Percentiles rank a stretch among this genome's conserved stretches.
Conservation (phyloP, 2,797 vertebrate genomes). For the Scolopax bukidnonensis region DNA sequence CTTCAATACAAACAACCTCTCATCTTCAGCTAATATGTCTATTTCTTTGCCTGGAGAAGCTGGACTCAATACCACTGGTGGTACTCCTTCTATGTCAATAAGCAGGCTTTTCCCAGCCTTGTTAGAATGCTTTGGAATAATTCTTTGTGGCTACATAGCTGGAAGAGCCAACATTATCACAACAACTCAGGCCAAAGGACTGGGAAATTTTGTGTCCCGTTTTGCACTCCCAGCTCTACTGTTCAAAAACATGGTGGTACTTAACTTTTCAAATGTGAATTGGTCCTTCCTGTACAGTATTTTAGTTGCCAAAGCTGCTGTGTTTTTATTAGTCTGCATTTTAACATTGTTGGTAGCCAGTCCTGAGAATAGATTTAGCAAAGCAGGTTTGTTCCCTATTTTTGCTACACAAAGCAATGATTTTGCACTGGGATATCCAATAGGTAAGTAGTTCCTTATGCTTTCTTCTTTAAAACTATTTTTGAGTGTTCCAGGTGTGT, state of each 20-base stretch:
- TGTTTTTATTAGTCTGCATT: conserved; percentile 89
- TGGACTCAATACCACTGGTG: conserved; percentile 49
- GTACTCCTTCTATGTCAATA: conserved; percentile 88
- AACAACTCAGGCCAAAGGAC: conserved; percentile 91
- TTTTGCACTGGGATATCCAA: conserved; percentile 97
- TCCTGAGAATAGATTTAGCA: conserved; percentile 89
- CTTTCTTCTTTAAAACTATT: conserved; percentile 28
- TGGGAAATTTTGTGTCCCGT: conserved; percentile 96
- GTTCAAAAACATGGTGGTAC: conserved; percentile 97
- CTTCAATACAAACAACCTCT: conserved; percentile 61
- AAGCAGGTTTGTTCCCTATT: conserved; percentile 95
- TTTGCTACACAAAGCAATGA: conserved; percentile 99
- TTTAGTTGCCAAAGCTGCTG: conserved; percentile 91
- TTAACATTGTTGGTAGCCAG: conserved; percentile 89
- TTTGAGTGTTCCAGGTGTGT: neutral
- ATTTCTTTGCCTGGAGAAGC: conserved; percentile 41
- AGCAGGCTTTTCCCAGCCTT: conserved; percentile 94
- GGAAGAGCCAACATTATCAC: conserved; percentile 92
- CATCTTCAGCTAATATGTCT: conserved; percentile 67
- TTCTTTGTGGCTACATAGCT: conserved; percentile 93
- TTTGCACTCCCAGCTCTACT: conserved; percentile 96
- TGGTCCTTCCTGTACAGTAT: conserved; percentile 97
- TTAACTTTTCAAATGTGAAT: conserved; percentile 92
- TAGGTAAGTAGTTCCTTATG: conserved; percentile 84
- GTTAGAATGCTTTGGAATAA: conserved; percentile 96